Evolutionary conservation across 2,113 vertebrate genomes (phyloP).

Genomic region (Lanius collurio): DNA sequence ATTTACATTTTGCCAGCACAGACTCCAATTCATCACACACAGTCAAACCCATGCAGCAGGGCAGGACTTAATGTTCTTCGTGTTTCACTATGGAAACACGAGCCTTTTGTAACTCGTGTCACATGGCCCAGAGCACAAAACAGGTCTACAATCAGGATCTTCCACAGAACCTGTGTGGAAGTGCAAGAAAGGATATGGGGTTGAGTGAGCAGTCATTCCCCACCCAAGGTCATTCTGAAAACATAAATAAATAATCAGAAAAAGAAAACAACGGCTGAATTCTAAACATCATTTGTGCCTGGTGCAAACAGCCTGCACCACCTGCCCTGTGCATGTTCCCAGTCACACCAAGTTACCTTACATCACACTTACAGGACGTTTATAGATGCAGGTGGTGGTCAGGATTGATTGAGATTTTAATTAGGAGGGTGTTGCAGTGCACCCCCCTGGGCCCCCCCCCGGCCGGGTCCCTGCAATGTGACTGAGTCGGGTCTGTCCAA

Average conservation of each 20-base stretch:
- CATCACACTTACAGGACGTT: fast-evolving
- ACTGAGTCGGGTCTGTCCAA: too few species aligned
- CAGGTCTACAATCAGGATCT: neutral
- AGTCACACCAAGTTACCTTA: neutral
- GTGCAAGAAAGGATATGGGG: neutral
- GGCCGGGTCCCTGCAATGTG: too few species aligned
- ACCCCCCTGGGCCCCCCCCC: too few species aligned
- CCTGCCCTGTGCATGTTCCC: neutral
- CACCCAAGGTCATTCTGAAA: neutral
- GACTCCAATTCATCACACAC: neutral
- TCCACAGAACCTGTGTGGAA: neutral
- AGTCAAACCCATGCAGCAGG: neutral
- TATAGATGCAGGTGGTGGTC: neutral
- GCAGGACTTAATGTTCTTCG: neutral
- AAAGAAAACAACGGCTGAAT: neutral
- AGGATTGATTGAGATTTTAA: neutral
- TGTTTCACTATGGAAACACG: neutral
- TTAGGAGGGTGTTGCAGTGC: neutral
- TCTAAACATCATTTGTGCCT: neutral
- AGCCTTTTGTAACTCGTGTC: neutral
- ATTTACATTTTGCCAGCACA: neutral
- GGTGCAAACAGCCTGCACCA: neutral
- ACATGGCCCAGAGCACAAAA: neutral
- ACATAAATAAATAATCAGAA: neutral
- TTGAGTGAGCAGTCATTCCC: neutral